These are phyloP conservation scores for Corella eumyota DNA, from an alignment of 23 tunicate genomes.

Conservation along the genomic window DNA sequence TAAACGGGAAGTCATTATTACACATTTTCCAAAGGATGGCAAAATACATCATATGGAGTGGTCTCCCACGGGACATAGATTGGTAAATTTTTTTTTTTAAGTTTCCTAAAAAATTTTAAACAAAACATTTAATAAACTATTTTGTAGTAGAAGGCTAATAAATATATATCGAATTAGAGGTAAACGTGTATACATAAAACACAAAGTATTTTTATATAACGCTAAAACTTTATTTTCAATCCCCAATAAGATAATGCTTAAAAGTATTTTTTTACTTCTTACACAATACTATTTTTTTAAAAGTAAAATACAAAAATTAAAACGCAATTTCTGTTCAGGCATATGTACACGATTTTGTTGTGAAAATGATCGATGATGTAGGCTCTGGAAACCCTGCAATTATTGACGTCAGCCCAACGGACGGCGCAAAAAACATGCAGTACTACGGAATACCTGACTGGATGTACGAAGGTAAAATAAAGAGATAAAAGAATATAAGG, in stretches of 20 bases:
- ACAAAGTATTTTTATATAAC: too few species aligned
- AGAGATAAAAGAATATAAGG: neutral
- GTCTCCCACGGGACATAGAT: constrained; percentile 68
- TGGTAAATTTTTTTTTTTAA: constrained; percentile 14
- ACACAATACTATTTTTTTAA: too few species aligned
- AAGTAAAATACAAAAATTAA: too few species aligned
- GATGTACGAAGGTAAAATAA: constrained; percentile 79
- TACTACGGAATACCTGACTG: constrained; percentile 89
- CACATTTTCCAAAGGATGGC: constrained; percentile 24
- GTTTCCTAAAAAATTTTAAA: neutral
- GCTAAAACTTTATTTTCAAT: too few species aligned
- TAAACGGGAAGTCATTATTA: constrained; percentile 1
- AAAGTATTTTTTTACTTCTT: too few species aligned
- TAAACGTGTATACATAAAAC: too few species aligned
- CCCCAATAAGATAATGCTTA: too few species aligned
- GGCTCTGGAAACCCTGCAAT: constrained; percentile 20
- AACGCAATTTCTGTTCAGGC: constrained; percentile 28
- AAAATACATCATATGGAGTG: constrained; percentile 66
- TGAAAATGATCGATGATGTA: constrained; percentile 31
- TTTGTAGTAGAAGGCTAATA: too few species aligned
- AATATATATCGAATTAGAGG: too few species aligned
- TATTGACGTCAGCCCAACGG: constrained; percentile 23
- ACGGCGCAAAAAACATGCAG: constrained; percentile 31
- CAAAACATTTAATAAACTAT: too few species aligned
- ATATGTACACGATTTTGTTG: constrained; percentile 39